Percentiles rank a stretch among this genome's conserved stretches.
phyloP scores from a whole-genome alignment of 1,140 invertebrate genomes.

The Cyrtorhinus lividipennis region DNA sequence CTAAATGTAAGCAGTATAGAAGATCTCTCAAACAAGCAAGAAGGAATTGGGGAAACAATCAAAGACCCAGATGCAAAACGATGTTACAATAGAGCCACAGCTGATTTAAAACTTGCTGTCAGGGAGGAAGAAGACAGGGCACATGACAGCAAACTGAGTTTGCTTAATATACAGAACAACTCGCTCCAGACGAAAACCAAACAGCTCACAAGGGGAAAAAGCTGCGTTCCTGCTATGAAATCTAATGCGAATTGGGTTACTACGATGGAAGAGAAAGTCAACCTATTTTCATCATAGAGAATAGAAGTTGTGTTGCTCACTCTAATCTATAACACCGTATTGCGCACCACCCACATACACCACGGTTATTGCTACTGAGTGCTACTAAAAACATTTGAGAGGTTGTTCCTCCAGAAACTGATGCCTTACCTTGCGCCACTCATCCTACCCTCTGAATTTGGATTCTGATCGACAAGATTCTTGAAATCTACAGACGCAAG shows the following conservation, averaged over 20 bases:
- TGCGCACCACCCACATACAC: background rate
- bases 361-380: background rate
- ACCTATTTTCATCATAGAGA: background rate
- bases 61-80: background rate
- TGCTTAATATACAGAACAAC: background rate
- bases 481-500: background rate
- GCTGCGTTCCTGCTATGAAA: background rate
- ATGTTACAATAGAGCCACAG: background rate
- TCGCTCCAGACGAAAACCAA: background rate
- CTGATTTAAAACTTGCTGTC: background rate
- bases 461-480: constrained; percentile 3
- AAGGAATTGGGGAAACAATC: background rate
- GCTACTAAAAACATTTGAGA: constrained; percentile 20
- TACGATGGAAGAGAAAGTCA: background rate
- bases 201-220: background rate
- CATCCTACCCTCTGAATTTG: background rate
- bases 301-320: background rate
- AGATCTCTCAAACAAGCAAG: background rate
- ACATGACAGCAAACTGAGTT: background rate
- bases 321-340: background rate
- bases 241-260: background rate
- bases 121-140: background rate
- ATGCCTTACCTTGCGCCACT: background rate
- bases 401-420: background rate
- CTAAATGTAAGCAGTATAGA: background rate